Base-by-base conservation (phyloP, 2,888 invertebrate species). In the Lasioglossum marginatum region DNA sequence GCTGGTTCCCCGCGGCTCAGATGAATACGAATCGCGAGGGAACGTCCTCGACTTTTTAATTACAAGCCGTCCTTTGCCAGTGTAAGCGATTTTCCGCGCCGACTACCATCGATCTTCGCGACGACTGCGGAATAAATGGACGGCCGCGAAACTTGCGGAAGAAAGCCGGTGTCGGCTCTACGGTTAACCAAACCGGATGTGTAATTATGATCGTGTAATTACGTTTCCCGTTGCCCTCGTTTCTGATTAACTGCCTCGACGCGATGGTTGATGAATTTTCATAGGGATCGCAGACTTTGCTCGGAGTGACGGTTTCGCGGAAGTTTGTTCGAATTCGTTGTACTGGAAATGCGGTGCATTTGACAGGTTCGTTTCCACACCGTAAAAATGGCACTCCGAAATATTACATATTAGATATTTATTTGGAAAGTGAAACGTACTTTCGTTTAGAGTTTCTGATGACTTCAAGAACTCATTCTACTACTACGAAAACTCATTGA, bases 11-110 rank as follows among this genome's bases (percentile, higher is more conserved):
- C 66, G 70, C 48, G 45, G 80, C 45, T 68, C 74, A 68, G 83
- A 90, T 89, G 91, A 90, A 90, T 90, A 86, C 85, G 83, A 87
- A 91, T 91, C 91, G 79, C 81, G 34, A 66, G 77, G 66, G 4
- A 2, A 19, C 16, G 82, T 43, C 52, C 57, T 60, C 66, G 87
- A 89, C 73, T 89, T 87, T 88, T 87, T 89, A 85, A 87, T 87
- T 88, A 87, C 83, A 74, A 83, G 74, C 60, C 75, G 82, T 76
- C 85, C 75, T 77, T 72, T 74, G 76, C 60, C 81, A 77, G 66
- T 79, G 86, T 83, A 90, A 90, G 83, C 77, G 82, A 90, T 90
- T 87, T 88, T 87, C 88, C 84, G 73, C 72, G 45, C 82, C 68
- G 75, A 48, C 78, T 79, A 60, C 60, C 66, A 87, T 83, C 80